These are phyloP conservation scores for Zhuqinia jingwanae DNA, from an alignment of 2,888 invertebrate genomes.

Conservation along the genomic window DNA sequence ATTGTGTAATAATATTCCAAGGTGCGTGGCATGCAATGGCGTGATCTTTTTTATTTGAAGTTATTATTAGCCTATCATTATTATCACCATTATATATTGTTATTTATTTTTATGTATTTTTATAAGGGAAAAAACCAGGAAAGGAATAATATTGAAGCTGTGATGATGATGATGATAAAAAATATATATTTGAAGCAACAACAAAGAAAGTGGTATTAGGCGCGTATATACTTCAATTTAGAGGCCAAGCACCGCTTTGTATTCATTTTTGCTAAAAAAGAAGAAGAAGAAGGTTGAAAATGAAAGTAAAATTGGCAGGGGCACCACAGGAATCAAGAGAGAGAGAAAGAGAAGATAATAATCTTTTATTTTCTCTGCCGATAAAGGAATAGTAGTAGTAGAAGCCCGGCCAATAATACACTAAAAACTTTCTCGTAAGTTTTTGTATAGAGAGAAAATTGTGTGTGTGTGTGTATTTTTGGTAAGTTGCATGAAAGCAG, in stretches of 20 bases:
- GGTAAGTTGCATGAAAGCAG: not conserved
- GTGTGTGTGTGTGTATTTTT: too few relatives aligned
- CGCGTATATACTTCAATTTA: too few relatives aligned
- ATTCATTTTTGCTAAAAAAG: too few relatives aligned
- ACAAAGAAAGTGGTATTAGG: too few relatives aligned
- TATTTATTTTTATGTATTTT: not conserved
- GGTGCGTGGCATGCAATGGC: slow-evolving; percentile 10
- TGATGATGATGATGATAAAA: too few relatives aligned
- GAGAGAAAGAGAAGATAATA: too few relatives aligned
- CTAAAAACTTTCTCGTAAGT: not conserved
- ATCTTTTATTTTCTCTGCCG: too few relatives aligned
- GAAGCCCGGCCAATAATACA: not conserved
- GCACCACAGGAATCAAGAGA: not conserved
- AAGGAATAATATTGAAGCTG: too few relatives aligned
- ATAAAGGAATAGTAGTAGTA: not conserved
- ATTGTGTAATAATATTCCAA: not conserved
- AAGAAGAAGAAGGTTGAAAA: too few relatives aligned
- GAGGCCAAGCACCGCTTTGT: too few relatives aligned
- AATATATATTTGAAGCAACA: too few relatives aligned
- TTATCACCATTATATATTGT: not conserved
- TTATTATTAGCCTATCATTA: slow-evolving; percentile 23
- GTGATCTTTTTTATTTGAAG: slow-evolving; percentile 43
- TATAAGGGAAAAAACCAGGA: not conserved
- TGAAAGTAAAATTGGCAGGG: not conserved
- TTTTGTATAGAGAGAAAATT: not conserved